Base-by-base conservation (phyloP, 2,888 invertebrate genomes). In the Nysson spinosus region DNA sequence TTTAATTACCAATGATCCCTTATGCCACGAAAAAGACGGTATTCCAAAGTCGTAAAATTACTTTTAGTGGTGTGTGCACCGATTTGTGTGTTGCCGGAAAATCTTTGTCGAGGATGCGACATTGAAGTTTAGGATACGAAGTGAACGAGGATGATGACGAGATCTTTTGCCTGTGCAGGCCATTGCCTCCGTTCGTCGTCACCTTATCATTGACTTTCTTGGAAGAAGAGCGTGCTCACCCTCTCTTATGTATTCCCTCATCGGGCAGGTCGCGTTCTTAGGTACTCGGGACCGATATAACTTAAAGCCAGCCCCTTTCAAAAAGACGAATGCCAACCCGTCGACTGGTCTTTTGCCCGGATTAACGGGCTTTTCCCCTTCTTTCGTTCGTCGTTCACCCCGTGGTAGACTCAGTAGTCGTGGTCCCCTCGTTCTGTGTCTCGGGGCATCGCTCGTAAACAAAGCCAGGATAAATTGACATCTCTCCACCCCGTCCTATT, bases 161-260 rank as follows among this genome's bases (percentile, higher is more conserved):
- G 30, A 57, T 58, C 77, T 72, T 78, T 77, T 78, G 72, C 56
- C 73, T 58, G 74, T 80, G 74, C 81, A 79, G 80, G 72, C 79
- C 81, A 84, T 84, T 83, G 80, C 82, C 81, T 75, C 72, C 77
- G 72, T 77, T 77, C 75, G 75, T 34, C 69, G 67, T 69, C 77
- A 79, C 74, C 81, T 83, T 82, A 83, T 83, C 81, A 76, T 76
- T 60, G 55, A 51, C 55, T 65, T 47, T 39, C 44, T 19, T 26
- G 26, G 34, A 49, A 51, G 46, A 34, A 35, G 47, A 51, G 47
- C 9, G 37, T 14, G 30, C 43, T 4, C 47, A 42, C 16, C 17
- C 34, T 28, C 42, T 62, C 43, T 37, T 54, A 24, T 30, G 52
- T 63, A 63, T 44, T 69, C 58, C 46, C 39, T 58, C 55, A 43